Evolutionary conservation across 2,113 vertebrate genomes (phyloP).

Genomic region (Heterochromis multidens): DNA sequence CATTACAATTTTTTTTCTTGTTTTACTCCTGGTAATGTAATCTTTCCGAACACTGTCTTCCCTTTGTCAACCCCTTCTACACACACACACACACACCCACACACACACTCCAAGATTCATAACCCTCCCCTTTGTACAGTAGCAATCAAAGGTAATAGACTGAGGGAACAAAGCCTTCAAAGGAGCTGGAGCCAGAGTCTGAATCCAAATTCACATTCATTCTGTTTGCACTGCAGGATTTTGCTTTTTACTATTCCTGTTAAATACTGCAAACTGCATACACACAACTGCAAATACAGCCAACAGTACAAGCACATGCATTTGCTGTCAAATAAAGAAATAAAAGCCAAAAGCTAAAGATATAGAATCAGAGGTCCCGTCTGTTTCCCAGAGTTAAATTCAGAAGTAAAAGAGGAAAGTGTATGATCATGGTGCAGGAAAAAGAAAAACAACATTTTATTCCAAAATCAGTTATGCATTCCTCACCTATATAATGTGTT

Average conservation of each 20-base stretch:
- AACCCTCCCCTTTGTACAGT: constrained; percentile 42
- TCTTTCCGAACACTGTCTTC: constrained; percentile 17
- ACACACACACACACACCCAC: neutral
- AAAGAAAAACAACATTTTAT: neutral
- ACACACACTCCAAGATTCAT: constrained; percentile 17
- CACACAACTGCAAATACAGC: constrained; percentile 15
- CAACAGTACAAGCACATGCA: neutral
- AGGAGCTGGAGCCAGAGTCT: constrained; percentile 19
- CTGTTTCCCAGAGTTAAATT: neutral
- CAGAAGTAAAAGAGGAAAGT: neutral
- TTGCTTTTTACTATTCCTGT: constrained; percentile 32
- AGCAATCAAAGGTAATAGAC: constrained; percentile 54
- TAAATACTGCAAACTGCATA: constrained; percentile 24
- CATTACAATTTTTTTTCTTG: constrained; percentile 11
- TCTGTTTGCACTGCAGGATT: constrained; percentile 36
- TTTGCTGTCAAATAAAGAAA: neutral
- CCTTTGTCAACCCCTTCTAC: neutral
- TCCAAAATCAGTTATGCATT: neutral
- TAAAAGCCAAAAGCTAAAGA: neutral
- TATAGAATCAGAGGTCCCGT: neutral
- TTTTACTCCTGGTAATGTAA: constrained; percentile 35
- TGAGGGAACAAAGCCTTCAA: constrained; percentile 50
- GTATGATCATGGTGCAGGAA: neutral
- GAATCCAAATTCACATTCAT: constrained; percentile 36
- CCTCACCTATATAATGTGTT: neutral